Evolutionary conservation across 2,888 invertebrate species (phyloP).

Genomic region (Leptopterna dolabrata): DNA sequence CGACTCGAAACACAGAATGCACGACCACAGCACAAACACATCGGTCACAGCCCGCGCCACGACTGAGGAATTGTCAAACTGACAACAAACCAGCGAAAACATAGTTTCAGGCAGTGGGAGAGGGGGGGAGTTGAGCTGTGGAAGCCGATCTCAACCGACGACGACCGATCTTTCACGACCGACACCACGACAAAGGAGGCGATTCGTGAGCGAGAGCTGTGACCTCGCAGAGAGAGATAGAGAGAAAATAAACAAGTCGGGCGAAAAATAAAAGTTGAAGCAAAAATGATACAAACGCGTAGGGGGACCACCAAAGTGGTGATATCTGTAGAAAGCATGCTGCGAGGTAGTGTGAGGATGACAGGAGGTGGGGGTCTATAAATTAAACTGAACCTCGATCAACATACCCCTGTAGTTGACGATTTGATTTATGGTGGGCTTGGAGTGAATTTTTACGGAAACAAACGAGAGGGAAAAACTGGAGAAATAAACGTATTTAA

Average conservation of each 20-base stretch:
- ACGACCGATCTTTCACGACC: neutral
- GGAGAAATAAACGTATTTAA: no score
- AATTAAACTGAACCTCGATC: neutral
- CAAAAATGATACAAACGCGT: neutral
- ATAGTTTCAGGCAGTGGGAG: neutral
- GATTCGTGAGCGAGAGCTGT: neutral
- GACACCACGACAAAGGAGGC: neutral
- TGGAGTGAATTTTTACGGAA: no score
- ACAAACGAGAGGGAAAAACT: no score
- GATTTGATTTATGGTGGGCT: neutral
- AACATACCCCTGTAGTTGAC: neutral
- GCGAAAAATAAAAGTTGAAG: neutral
- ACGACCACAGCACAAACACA: neutral
- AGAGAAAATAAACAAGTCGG: neutral
- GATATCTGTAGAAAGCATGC: neutral
- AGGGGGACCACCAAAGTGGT: neutral
- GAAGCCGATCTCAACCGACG: neutral
- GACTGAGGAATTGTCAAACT: neutral
- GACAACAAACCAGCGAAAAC: constrained; percentile 1
- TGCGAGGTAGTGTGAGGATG: neutral
- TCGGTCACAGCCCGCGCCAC: constrained; percentile 15
- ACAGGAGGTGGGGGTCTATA: neutral
- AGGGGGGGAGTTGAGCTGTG: neutral
- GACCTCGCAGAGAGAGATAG: neutral
- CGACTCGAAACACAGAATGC: constrained; percentile 1